phyloP scores from a whole-genome alignment of 2,113 vertebrate genomes.

The Cephalopterus ornatus region DNA sequence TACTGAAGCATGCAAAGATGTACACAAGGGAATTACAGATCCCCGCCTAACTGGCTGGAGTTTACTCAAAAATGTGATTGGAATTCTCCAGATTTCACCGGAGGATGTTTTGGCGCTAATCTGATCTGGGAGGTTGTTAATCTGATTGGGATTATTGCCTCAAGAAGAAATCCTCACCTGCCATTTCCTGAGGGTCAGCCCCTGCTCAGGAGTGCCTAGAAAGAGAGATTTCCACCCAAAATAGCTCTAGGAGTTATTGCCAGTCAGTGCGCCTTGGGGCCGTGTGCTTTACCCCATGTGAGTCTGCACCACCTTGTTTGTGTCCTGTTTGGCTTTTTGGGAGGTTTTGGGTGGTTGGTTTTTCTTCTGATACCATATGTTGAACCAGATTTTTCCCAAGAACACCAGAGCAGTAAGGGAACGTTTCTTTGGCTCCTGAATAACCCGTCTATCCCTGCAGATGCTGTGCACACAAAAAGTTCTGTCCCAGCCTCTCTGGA shows the following conservation, averaged over 20 bases:
- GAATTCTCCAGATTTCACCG: not conserved
- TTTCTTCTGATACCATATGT: fast-evolving
- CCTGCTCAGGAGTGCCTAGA: not conserved
- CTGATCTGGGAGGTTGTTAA: not conserved
- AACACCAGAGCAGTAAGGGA: not conserved
- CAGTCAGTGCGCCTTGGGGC: not conserved
- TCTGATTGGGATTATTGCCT: not conserved
- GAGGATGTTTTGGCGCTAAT: not conserved
- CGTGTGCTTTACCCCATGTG: fast-evolving
- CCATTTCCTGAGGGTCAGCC: not conserved
- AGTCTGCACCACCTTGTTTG: no score
- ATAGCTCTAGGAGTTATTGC: fast-evolving
- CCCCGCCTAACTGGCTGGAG: not conserved
- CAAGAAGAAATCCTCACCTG: not conserved
- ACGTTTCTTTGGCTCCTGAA: not conserved
- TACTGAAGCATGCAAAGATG: conserved; percentile 64
- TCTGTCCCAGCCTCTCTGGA: not conserved
- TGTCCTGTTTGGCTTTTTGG: not conserved
- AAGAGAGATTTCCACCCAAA: not conserved
- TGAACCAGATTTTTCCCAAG: not conserved
- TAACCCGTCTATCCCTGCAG: not conserved
- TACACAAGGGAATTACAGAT: conserved; percentile 22
- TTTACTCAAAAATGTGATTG: conserved; percentile 38
- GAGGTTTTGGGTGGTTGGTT: fast-evolving
- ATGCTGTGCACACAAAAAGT: not conserved